phyloP scores from a whole-genome alignment of 2,797 vertebrate species.

The Cyprinodon diabolis region DNA sequence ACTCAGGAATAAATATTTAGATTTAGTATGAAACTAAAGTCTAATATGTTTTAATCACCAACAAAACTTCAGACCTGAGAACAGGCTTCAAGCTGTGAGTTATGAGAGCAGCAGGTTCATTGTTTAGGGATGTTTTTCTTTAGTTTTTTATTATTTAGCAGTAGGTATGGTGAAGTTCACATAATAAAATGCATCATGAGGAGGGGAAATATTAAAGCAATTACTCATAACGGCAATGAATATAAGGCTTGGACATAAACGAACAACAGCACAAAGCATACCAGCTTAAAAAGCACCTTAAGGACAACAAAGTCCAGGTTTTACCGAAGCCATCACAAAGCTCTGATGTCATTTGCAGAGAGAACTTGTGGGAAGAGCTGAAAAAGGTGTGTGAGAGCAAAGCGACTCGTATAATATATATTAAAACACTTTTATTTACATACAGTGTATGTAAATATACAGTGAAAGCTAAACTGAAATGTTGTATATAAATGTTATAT shows the following conservation, averaged over 20 bases:
- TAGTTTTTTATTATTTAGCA: not conserved
- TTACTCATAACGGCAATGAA: not conserved
- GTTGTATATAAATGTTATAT: not conserved
- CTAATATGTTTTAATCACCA: no score
- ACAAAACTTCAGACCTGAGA: not conserved
- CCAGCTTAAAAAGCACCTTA: not conserved
- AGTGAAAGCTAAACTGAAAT: conserved; percentile 38
- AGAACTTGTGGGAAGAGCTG: no score
- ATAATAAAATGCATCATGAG: not conserved
- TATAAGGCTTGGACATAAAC: not conserved
- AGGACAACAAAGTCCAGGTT: not conserved
- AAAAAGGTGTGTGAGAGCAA: no score
- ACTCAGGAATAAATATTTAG: no score
- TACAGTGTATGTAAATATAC: not conserved
- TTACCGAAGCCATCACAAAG: not conserved
- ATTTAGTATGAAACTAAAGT: not conserved
- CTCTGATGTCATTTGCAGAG: no score
- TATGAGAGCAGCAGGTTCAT: not conserved
- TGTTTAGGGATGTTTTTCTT: not conserved
- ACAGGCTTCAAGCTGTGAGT: not conserved
- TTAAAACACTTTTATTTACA: no score
- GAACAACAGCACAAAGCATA: not conserved
- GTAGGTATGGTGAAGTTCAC: no score
- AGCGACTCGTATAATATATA: no score
- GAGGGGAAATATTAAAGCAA: not conserved